Conservation (phyloP, 2,888 invertebrate genomes). For the Gerris lacustris region DNA sequence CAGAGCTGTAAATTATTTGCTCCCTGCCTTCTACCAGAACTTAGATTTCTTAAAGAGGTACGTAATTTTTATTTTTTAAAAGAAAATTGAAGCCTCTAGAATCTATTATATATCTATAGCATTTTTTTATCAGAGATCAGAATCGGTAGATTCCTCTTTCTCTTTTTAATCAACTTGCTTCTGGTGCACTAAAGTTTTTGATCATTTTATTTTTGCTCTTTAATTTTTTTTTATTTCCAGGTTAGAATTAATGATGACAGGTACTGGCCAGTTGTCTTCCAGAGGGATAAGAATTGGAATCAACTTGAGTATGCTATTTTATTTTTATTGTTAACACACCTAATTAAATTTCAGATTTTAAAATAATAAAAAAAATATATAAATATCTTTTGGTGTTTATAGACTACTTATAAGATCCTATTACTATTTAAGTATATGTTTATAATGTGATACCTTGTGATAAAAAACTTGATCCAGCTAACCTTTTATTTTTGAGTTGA, state of each 20-base stretch:
- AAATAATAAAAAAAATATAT: background rate
- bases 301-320: conserved; percentile 51
- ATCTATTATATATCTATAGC: background rate
- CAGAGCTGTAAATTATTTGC: conserved; percentile 53
- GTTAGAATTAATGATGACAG: conserved; percentile 63
- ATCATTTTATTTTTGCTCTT: background rate
- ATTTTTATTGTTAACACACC: conserved; percentile 1
- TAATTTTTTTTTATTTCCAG: conserved; percentile 27
- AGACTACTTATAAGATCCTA: too few relatives aligned
- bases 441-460: too few relatives aligned
- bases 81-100: background rate
- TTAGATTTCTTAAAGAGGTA: conserved; percentile 59
- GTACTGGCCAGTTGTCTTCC: conserved; percentile 82
- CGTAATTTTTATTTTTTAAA: background rate
- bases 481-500: too few relatives aligned
- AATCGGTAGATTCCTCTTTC: background rate
- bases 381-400: background rate
- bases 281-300: conserved; percentile 70
- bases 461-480: too few relatives aligned
- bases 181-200: too few relatives aligned
- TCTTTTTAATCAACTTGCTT: too few relatives aligned
- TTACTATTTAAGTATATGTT: too few relatives aligned
- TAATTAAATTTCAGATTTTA: background rate
- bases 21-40: conserved; percentile 75
- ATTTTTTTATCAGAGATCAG: background rate